Evolutionary conservation across 2,888 invertebrate genomes (phyloP), one percentile per base, ranked within the genome.

Genomic region (Chalcosyrphus nemorum): DNA sequence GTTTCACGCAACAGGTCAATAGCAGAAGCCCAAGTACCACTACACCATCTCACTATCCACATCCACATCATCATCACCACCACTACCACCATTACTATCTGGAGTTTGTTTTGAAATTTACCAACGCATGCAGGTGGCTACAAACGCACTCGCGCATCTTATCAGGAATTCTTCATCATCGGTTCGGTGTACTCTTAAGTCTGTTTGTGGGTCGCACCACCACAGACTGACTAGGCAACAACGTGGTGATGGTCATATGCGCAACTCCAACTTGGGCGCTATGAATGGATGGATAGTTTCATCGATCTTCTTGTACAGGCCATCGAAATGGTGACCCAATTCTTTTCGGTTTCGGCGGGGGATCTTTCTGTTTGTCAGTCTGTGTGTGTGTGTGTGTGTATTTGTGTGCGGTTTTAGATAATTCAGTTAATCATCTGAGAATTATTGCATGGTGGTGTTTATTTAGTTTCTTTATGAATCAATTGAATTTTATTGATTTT

Each of bases 1-100:
- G 84, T 80, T 84, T 70, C 65, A 84, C 78, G 80, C 80, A 84
- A 78, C 84, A 75, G 75, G 84, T 74, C 74, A 70, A 63, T 41
- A 56, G 29, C 72, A 70, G 52, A 15, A 54, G 9, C 54, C n/a
- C n/a, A n/a, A n/a, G n/a, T n/a, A 56, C 9, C 4, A 56, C 38
- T 68, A 71, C 57, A 13, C 13, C 35, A 71, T 35, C 65, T 38
- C 29, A 32, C 6, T 9, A 32, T 32, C 32, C 32, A 24, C 11
- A 41, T 19, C 47, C 35, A 13, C 56, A 41, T 27, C 65, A 57
- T 32, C 11, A 41, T 19, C 47, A 47, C 21, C 56, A 41, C 38
- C 65, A 57, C 7, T 24, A 9, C 32, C 32, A 32, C 1, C 35
- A 43, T 29, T 57, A 24, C 29, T 24, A 13, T n/a, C n/a, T n/a